phyloP scores from a whole-genome alignment of 2,797 vertebrate genomes.

The Parotocinclus haroldoi region DNA sequence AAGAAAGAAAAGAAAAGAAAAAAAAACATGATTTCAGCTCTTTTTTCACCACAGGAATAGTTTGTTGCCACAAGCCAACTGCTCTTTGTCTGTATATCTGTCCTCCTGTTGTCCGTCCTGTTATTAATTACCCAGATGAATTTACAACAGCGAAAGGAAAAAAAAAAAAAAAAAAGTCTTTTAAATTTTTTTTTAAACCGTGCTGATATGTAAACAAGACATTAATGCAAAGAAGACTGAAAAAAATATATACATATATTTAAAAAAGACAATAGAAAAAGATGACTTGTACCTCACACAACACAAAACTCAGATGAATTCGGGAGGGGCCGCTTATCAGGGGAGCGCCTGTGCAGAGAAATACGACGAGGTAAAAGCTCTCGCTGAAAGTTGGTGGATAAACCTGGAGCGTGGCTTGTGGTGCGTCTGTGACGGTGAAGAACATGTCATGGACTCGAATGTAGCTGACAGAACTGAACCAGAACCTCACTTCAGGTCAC shows the following conservation, averaged over 20 bases:
- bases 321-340: conserved; percentile 66
- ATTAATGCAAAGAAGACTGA: conserved; percentile 68
- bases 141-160: conserved; percentile 57
- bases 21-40: conserved; percentile 56
- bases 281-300: conserved; percentile 79
- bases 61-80: conserved; percentile 73
- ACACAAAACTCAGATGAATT: conserved; percentile 73
- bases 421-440: conserved; percentile 57
- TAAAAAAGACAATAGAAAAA: conserved; percentile 2
- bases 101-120: conserved; percentile 72
- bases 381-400: conserved; percentile 17
- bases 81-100: conserved; percentile 71
- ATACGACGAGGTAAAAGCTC: conserved; percentile 52
- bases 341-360: conserved; percentile 56
- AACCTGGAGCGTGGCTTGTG: not conserved
- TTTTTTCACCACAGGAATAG: conserved; percentile 70
- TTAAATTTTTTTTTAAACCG: conserved; percentile 48
- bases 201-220: conserved; percentile 52
- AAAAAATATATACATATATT: conserved; percentile 55
- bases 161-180: conserved; percentile 64
- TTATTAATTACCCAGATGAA: conserved; percentile 66
- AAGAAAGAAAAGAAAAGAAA: conserved; percentile 61
- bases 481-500: conserved; percentile 79
- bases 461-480: conserved; percentile 76
- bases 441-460: conserved; percentile 79